These are phyloP conservation scores for Triplophysa siluroides DNA, from an alignment of 2,113 vertebrate species.

Conservation along the genomic window DNA sequence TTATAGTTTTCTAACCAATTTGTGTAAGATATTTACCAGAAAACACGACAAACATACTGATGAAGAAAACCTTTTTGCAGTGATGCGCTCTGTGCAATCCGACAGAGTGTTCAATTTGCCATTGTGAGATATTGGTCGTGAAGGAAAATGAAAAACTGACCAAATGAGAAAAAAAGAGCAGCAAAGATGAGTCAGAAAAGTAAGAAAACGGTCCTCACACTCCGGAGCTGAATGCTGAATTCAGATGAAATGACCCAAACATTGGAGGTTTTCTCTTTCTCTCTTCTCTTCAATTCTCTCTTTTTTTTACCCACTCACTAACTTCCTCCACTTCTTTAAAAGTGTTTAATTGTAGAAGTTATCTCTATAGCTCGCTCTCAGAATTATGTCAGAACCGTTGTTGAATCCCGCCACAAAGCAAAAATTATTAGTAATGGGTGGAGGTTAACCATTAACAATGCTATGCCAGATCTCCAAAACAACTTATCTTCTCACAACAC, in stretches of 20 bases:
- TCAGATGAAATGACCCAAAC: conserved; percentile 35
- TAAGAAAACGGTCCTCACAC: conserved; percentile 29
- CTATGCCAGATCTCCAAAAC: conserved; percentile 41
- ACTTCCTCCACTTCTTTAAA: not conserved
- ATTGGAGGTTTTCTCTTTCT: conserved; percentile 7
- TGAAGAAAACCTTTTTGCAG: not conserved
- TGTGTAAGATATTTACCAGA: not conserved
- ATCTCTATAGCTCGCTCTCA: not conserved
- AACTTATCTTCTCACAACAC: conserved; percentile 67
- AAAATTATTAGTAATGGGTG: conserved; percentile 64
- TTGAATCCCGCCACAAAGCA: conserved; percentile 60
- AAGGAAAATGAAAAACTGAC: conserved; percentile 49
- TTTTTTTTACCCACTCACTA: not conserved
- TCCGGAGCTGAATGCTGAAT: conserved; percentile 20
- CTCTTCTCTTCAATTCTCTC: not conserved
- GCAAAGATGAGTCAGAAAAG: conserved; percentile 34
- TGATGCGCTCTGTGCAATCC: not conserved
- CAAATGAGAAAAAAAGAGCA: conserved; percentile 42
- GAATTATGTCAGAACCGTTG: conserved; percentile 49
- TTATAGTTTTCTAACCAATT: no score
- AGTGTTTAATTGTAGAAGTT: not conserved
- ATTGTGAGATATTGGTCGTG: conserved; percentile 11
- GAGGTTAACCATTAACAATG: conserved; percentile 55
- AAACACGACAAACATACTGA: not conserved
- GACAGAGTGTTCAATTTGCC: conserved; percentile 46